These are phyloP conservation scores for Plectropomus leopardus DNA, from an alignment of 2,113 vertebrate genomes.

Conservation along the genomic window DNA sequence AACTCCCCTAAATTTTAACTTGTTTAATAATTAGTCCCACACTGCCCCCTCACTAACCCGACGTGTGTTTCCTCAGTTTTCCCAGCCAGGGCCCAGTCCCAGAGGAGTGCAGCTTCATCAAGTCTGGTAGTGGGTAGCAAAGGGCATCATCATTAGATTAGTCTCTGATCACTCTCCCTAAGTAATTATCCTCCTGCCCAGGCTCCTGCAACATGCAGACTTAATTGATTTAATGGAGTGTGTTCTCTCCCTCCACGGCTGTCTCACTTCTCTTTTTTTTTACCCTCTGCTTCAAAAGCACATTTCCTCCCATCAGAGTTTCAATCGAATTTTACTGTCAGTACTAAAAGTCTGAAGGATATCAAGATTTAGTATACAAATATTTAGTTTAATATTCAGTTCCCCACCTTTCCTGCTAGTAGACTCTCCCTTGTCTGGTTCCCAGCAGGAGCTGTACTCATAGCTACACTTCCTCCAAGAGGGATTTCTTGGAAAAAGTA, in stretches of 20 bases:
- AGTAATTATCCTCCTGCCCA: slow-evolving; percentile 76
- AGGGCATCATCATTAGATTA: slow-evolving; percentile 82
- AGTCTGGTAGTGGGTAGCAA: slow-evolving; percentile 72
- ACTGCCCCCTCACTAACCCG: not conserved
- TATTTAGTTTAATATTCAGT: no score
- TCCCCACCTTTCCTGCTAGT: no score
- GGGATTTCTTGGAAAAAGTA: no score
- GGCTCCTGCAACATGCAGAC: slow-evolving; percentile 69
- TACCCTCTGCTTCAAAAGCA: slow-evolving; percentile 18
- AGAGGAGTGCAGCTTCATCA: slow-evolving; percentile 76
- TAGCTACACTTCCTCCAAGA: no score
- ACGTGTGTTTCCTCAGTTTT: slow-evolving; percentile 41
- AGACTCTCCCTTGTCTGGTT: no score
- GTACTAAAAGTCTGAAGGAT: slow-evolving; percentile 27
- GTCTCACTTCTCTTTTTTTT: slow-evolving; percentile 32
- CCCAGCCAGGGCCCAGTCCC: slow-evolving; percentile 50
- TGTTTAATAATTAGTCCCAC: not conserved
- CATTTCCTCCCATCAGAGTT: slow-evolving; percentile 55
- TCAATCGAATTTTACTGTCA: no score
- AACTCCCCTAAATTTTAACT: not conserved
- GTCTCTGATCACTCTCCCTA: slow-evolving; percentile 75
- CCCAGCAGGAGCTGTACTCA: no score
- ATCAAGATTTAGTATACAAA: not conserved
- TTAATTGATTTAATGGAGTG: slow-evolving; percentile 81
- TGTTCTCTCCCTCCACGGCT: slow-evolving; percentile 52